Percentiles rank a stretch among this genome's conserved stretches.
Conservation (phyloP, 1,140 invertebrate genomes). For the Magallana gigas region DNA sequence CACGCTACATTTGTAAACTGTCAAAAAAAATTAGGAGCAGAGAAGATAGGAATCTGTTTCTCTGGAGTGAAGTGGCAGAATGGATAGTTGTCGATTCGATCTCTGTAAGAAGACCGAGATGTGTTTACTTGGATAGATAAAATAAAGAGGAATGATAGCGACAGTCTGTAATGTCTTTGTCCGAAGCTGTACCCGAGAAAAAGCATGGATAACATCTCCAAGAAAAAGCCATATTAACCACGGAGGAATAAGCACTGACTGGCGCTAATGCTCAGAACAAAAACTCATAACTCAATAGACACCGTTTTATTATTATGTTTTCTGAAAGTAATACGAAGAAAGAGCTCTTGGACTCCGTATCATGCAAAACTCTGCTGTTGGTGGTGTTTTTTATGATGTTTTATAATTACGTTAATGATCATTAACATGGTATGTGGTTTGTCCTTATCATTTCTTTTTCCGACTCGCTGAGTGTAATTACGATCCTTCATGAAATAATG, state of each 20-base stretch:
- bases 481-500: background rate
- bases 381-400: background rate
- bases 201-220: background rate
- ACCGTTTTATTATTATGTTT: background rate
- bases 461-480: background rate
- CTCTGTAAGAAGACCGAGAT: constrained; percentile 3
- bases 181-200: constrained; percentile 17
- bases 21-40: background rate
- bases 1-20: constrained; percentile 35
- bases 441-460: background rate
- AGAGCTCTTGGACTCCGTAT: too few relatives aligned
- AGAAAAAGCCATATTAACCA: background rate
- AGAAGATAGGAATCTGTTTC: constrained; percentile 8
- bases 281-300: constrained; percentile 16
- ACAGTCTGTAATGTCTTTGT: constrained; percentile 5
- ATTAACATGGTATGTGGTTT: background rate
- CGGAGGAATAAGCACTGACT: background rate
- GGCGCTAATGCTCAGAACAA: background rate
- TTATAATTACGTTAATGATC: background rate
- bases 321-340: background rate
- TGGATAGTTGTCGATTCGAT: background rate
- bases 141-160: background rate
- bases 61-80: constrained; percentile 1
- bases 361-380: background rate
- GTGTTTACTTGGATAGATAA: constrained; percentile 26